These are phyloP conservation scores for Pseudomugil gertrudae DNA, from an alignment of 2,797 vertebrate species.

Conservation along the genomic window DNA sequence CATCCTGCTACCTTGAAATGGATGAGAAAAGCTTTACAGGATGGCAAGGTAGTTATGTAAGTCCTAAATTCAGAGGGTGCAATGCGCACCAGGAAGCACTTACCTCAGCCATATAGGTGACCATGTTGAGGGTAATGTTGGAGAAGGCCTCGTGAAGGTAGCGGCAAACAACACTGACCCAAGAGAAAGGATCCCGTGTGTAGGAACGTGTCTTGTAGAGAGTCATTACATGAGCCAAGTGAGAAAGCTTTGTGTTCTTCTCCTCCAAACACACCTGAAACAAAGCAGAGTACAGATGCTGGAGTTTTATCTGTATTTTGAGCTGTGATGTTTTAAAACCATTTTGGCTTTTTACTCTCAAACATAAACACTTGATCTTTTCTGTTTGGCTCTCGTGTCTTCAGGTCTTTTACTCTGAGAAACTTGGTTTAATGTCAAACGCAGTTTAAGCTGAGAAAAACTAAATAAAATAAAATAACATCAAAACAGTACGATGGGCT, in stretches of 20 bases:
- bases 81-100: slow-evolving; percentile 9
- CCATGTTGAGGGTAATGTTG: slow-evolving; percentile 94
- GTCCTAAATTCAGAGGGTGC: neutral
- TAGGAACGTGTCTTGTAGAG: slow-evolving; percentile 98
- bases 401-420: neutral
- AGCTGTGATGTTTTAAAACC: neutral
- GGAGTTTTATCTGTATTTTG: neutral
- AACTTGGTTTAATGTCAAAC: neutral
- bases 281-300: neutral
- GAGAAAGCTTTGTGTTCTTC: slow-evolving; percentile 95
- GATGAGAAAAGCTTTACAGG: neutral
- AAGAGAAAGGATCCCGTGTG: slow-evolving; percentile 94
- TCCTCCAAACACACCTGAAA: slow-evolving; percentile 94
- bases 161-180: slow-evolving; percentile 97
- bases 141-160: slow-evolving; percentile 97
- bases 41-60: neutral
- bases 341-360: neutral
- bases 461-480: neutral
- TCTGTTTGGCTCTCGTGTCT: neutral
- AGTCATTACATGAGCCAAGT: slow-evolving; percentile 98
- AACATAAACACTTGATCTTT: neutral
- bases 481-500: neutral
- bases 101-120: slow-evolving; percentile 97
- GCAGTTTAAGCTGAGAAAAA: neutral
- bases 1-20: neutral